Evolutionary conservation across 2,888 invertebrate species (phyloP).

Genomic region (Hetaerina titia): DNA sequence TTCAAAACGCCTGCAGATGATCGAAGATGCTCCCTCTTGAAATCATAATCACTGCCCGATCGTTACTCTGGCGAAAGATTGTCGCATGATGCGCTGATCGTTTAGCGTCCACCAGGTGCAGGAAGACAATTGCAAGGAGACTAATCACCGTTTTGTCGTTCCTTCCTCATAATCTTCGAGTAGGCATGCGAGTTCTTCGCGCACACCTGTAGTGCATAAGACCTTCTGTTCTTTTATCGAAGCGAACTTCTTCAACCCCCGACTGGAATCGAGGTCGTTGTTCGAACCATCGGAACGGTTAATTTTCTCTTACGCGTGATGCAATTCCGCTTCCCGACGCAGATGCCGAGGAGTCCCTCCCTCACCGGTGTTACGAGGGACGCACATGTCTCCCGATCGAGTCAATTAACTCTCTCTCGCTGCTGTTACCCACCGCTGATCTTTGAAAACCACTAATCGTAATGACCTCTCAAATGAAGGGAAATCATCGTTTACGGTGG

Average conservation of each 20-base stretch:
- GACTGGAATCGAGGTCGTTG: not conserved
- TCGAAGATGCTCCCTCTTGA: not conserved
- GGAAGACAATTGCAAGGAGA: not conserved
- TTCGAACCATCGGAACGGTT: not conserved
- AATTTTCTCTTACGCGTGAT: slow-evolving; percentile 9
- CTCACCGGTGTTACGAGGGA: not conserved
- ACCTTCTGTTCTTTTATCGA: not conserved
- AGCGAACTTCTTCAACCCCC: not conserved
- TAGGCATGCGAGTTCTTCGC: not conserved
- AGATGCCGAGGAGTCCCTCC: not conserved
- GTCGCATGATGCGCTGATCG: not conserved
- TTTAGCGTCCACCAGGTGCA: not conserved
- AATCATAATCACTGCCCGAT: not conserved
- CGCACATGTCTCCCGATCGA: not conserved
- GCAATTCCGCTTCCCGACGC: slow-evolving; percentile 1
- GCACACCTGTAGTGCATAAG: not conserved
- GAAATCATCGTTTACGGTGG: not conserved
- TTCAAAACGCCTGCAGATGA: not conserved
- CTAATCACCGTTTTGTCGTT: not conserved
- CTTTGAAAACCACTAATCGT: not conserved
- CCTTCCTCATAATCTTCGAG: not conserved
- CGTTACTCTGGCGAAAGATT: not conserved
- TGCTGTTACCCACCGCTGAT: not conserved
- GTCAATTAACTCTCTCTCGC: not conserved
- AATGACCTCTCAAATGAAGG: not conserved